Evolutionary conservation across 2,113 vertebrate species (phyloP).

Genomic region (Atractosteus spatula): DNA sequence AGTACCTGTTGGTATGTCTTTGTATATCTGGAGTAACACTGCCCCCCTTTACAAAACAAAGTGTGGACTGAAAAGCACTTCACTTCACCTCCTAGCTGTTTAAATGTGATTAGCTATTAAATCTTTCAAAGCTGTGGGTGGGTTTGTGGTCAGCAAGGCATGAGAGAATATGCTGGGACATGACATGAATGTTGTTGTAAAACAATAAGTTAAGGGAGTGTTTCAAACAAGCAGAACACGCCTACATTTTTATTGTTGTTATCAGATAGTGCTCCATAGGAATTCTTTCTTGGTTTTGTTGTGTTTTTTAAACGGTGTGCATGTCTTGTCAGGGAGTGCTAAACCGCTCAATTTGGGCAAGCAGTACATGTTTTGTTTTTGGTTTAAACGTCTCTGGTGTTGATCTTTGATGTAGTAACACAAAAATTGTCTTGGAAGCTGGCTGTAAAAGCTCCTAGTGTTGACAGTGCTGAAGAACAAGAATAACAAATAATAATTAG

Average conservation of each 20-base stretch:
- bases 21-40: constrained; percentile 50
- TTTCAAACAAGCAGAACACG: constrained; percentile 51
- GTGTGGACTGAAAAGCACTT: constrained; percentile 32
- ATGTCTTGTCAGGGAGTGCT: constrained; percentile 33
- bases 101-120: background rate
- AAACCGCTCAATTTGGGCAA: constrained; percentile 30
- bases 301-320: constrained; percentile 25
- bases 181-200: constrained; percentile 50
- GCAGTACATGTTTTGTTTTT: constrained; percentile 18
- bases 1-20: background rate
- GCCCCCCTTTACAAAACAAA: constrained; percentile 59
- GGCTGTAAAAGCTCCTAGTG: constrained; percentile 8
- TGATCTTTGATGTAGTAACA: constrained; percentile 34
- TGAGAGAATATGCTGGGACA: constrained; percentile 49
- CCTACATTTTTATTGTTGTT: constrained; percentile 54
- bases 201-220: constrained; percentile 47
- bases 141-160: constrained; percentile 48
- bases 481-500: constrained; percentile 41
- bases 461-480: constrained; percentile 22
- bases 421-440: constrained; percentile 22
- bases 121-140: constrained; percentile 37
- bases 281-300: constrained; percentile 32
- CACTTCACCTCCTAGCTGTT: constrained; percentile 13
- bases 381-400: constrained; percentile 26
- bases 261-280: constrained; percentile 41